phyloP scores from a whole-genome alignment of 2,113 vertebrate species.

The Proterorhinus semilunaris region DNA sequence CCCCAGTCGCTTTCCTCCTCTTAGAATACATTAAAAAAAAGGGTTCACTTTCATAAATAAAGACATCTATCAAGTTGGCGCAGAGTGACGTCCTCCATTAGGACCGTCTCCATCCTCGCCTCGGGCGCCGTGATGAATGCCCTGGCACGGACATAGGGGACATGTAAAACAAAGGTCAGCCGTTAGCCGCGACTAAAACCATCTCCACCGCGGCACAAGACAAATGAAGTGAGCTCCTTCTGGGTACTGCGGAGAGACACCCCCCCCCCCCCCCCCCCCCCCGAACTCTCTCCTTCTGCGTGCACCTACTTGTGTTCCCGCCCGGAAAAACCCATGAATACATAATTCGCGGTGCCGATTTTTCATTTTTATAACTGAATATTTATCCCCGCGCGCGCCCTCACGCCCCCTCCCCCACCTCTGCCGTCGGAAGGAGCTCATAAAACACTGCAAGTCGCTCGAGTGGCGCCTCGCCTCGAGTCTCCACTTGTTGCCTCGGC shows the following conservation, averaged over 20 bases:
- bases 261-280: not conserved
- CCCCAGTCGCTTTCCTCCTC: not conserved
- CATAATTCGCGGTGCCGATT: slow-evolving; percentile 64
- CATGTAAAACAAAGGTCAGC: slow-evolving; percentile 66
- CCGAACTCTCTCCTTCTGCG: not conserved
- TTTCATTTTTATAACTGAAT: slow-evolving; percentile 61
- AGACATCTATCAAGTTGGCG: not conserved
- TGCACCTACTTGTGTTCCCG: slow-evolving; percentile 39
- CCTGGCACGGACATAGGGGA: slow-evolving; percentile 38
- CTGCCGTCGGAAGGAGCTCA: slow-evolving; percentile 28
- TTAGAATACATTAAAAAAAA: no score
- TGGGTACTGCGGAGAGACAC: slow-evolving; percentile 44
- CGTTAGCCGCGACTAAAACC: slow-evolving; percentile 39
- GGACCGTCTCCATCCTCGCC: slow-evolving; percentile 36
- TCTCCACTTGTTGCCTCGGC: slow-evolving; percentile 75
- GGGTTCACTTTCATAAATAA: slow-evolving; percentile 15
- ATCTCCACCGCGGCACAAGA: slow-evolving; percentile 49
- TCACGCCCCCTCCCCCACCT: slow-evolving; percentile 20
- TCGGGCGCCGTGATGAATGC: slow-evolving; percentile 44
- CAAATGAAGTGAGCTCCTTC: slow-evolving; percentile 54
- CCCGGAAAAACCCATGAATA: slow-evolving; percentile 55
- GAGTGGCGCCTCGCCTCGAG: slow-evolving; percentile 67
- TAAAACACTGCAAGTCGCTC: slow-evolving; percentile 50
- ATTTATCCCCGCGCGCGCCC: slow-evolving; percentile 42
- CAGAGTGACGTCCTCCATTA: not conserved